Base-by-base conservation (phyloP, 2,888 invertebrate species). In the Chloroclysta siterata region DNA sequence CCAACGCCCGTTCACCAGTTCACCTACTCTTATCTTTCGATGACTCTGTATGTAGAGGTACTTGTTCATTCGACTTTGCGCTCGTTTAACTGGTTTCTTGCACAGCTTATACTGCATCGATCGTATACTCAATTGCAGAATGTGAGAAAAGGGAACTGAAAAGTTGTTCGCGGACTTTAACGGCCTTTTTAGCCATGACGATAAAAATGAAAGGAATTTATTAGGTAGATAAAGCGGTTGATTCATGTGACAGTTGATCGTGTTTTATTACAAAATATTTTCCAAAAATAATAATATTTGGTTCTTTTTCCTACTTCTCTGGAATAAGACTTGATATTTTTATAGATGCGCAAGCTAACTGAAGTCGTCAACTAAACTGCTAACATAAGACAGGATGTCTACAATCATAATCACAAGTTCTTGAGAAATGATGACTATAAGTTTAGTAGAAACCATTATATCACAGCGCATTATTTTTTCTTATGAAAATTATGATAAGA, bases 1-100 rank as follows among this genome's bases (percentile, higher is more conserved):
- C 83, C 87, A 87, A 88, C 87, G 88, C 88, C 89, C 90, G 90
- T 84, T 88, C 88, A 86, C 90, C 86, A 85, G 87, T 87, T 87
- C 87, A 86, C 88, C 87, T 85, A 87, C 86, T 88, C 85, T 91
- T 91, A 90, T 91, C 90, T 87, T 74, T 75, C 82, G 84, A 86
- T 83, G 86, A 81, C 84, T 80, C 80, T 78, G 78, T 80, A 78
- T 75, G 73, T 71, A 71, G 66, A 72, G 70, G 76, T 71, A 75
- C 74, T 81, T 74, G 78, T 79, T 83, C 78, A 77, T 82, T 81
- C 78, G 76, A 75, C 74, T 72, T 77, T 74, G 78, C 76, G 80
- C 83, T 83, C 75, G 82, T 84, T 81, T 76, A 79, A 87, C 86
- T 82, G 84, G 84, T 83, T 82, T 74, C 79, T 77, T 73, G 73